Evolutionary conservation across 2,797 vertebrate genomes (phyloP), one percentile per base, ranked within the genome.

Genomic region (Pangasius djambal): DNA sequence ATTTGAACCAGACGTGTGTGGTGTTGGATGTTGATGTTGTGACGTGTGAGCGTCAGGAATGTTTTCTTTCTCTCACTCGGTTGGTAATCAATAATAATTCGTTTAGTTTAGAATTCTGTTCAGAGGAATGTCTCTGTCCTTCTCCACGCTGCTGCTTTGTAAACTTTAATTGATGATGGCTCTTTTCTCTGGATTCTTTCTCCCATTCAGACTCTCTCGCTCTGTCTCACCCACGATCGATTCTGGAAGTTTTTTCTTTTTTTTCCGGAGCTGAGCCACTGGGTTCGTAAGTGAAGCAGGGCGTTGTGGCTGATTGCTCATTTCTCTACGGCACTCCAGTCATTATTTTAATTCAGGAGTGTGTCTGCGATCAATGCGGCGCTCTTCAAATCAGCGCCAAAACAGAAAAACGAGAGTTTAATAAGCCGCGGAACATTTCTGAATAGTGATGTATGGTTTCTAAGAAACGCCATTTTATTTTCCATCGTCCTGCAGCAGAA

Each of bases 11-110:
- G 40, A 50, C 15, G 74, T 55, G 48, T 77, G 75, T n/a, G 75
- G n/a, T 78, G 15, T 52, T 16, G 44, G 25, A n/a, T n/a, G n/a
- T n/a, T n/a, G n/a, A n/a, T n/a, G n/a, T n/a, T n/a, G n/a, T n/a
- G n/a, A n/a, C n/a, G n/a, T n/a, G n/a, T n/a, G 75, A 78, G 74
- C 22, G 4, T 77, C 22, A 77, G 75, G 75, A 78, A 78, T 78
- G 75, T 52, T 50, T 77, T 16, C 40, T 50, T 12, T 40, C 18
- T 40, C 37, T 40, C 34, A 22, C 3, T 50, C 20, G 37, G 40
- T 16, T 52, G 48, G 7, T 52, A 55, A 55, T 78, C 48, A 31
- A 31, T 78, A 52, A 52, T 78, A 16, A 52, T 78, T 31, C n/a
- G 75, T 37, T 37, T 2, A 37, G 37, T 37, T 37, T 37, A 37